Conservation (phyloP, 2,888 invertebrate species). For the Hedychridium roseum region DNA sequence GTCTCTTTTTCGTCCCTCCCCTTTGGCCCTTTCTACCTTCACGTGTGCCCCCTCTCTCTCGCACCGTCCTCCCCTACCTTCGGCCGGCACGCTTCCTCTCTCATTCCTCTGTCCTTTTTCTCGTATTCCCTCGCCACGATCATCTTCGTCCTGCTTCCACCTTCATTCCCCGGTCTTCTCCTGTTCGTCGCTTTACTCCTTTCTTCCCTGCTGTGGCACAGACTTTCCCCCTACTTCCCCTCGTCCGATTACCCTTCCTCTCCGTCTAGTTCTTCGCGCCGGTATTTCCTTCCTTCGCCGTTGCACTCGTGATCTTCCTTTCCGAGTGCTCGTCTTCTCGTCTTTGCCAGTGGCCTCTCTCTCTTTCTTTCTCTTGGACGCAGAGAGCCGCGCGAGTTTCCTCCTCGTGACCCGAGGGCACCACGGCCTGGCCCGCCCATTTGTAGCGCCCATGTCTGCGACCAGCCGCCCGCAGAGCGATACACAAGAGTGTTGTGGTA, state of each 20-base stretch:
- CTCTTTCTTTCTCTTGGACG: slow-evolving; percentile 25
- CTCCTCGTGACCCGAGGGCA: slow-evolving; percentile 56
- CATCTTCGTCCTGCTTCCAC: no score
- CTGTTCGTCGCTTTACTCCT: slow-evolving; percentile 8
- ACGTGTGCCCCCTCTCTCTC: background rate
- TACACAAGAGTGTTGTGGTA: slow-evolving; percentile 37
- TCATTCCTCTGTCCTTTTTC: slow-evolving; percentile 5
- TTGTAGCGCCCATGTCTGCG: slow-evolving; percentile 60
- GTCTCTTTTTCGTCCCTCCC: slow-evolving; percentile 20
- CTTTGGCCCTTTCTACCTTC: slow-evolving; percentile 5
- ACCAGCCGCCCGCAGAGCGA: slow-evolving; percentile 56
- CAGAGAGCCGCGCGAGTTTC: slow-evolving; percentile 50
- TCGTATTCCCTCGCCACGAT: no score
- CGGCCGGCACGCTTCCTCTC: slow-evolving; percentile 18
- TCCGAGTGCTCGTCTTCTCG: slow-evolving; percentile 2
- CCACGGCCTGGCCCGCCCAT: slow-evolving; percentile 57
- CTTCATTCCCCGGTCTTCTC: slow-evolving; percentile 1
- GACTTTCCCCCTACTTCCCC: slow-evolving; percentile 5
- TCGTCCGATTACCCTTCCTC: slow-evolving; percentile 1
- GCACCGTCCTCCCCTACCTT: slow-evolving; percentile 19
- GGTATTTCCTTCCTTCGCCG: background rate
- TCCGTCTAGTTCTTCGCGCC: background rate
- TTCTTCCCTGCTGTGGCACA: no score
- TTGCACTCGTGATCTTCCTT: background rate
- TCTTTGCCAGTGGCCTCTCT: slow-evolving; percentile 18